Conservation (phyloP, 2,888 invertebrate species). For the Punctoribates punctum region DNA sequence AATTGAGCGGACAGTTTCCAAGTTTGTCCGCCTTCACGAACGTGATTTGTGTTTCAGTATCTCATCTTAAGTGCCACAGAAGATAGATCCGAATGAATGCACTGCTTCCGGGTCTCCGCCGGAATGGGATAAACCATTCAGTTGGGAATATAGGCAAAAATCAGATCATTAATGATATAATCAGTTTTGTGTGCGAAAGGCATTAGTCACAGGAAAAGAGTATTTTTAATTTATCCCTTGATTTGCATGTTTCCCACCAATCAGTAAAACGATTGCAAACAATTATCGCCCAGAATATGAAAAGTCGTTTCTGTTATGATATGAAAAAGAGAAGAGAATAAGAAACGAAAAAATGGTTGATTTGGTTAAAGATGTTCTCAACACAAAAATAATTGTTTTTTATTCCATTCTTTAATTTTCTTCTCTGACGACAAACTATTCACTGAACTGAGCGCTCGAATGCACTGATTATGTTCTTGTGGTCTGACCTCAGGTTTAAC, state of each 20-base stretch:
- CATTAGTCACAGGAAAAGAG: background rate
- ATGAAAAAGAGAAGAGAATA: too few relatives aligned
- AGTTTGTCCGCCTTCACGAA: background rate
- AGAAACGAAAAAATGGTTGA: background rate
- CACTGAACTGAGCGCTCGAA: background rate
- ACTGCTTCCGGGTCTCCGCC: conserved; percentile 3
- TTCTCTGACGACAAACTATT: background rate
- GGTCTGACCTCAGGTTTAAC: background rate
- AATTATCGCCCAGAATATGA: conserved; percentile 1
- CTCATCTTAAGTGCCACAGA: conserved; percentile 15
- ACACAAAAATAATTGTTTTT: background rate
- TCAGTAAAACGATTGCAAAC: background rate
- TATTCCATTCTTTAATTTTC: background rate
- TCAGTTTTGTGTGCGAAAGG: background rate
- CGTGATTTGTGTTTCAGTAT: background rate
- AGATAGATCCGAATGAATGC: background rate
- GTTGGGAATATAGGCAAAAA: background rate
- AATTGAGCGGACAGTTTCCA: conserved; percentile 23
- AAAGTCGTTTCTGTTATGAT: background rate
- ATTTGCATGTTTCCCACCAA: conserved; percentile 10
- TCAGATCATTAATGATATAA: conserved; percentile 10
- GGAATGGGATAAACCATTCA: background rate
- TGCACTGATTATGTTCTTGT: conserved; percentile 5
- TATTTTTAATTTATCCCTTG: background rate
- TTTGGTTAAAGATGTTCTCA: background rate